Base-by-base conservation (phyloP, 2,888 invertebrate species). In the Drosophila neutralis region DNA sequence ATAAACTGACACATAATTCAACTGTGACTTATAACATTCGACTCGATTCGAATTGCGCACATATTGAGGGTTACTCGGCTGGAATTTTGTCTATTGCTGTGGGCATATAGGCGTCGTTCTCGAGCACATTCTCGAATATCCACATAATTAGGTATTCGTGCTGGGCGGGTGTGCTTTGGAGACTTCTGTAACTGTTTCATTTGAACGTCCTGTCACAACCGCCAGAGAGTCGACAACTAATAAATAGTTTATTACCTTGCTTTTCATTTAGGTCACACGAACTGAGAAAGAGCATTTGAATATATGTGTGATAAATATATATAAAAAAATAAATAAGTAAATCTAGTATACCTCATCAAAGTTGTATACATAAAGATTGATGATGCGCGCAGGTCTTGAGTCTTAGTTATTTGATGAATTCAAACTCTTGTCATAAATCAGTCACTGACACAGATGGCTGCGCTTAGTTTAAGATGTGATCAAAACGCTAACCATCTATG, bases 221-320 rank as follows among this genome's bases (percentile, higher is more conserved):
- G 89, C 84, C 90, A 60, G 60, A 71, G 64, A 84, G 86, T 79
- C 89, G 89, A 49, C 79, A 70, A 66, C 82, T 56, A 69, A 79
- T 86, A 87, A 90, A 78, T 70, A 63, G 71, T 89, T 90, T 89
- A 88, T 88, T 64, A 63, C 33, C 36, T 31, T 38, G 62, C 67
- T 76, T 76, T 67, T 13, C 68, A 52, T 64, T 51, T 68, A n/a
- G 62, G 57, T 58, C 82, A 54, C 56, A 69, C 40, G 49, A 33
- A 42, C 36, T 1, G n/a, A 27, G 15, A n/a, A 21, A 54, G 13
- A 40, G 5, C 13, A 54, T 24, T 59, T 49, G 10, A 45, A 24
- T 33, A 21, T 65, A 42, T 15, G 4, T 24, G 33, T 11, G 24
- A 15, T 21, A 45, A 27, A 31, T 15, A 10, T 2, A 36, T 18